Percentiles rank a stretch among this genome's conserved stretches.
phyloP scores from a whole-genome alignment of 2,888 invertebrate genomes.

The Punctoribates punctum region DNA sequence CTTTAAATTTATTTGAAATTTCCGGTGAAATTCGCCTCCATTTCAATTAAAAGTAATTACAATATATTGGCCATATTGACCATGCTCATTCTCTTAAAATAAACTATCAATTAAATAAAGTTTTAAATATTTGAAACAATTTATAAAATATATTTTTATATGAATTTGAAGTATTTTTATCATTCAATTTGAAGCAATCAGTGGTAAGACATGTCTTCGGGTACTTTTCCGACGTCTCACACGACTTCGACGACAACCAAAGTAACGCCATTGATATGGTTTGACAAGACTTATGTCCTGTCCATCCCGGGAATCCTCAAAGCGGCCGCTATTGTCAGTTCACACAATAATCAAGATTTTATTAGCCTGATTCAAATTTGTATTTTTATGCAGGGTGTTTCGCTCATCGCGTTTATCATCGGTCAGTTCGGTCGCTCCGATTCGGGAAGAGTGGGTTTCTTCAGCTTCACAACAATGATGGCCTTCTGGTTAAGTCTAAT shows the following conservation, averaged over 20 bases:
- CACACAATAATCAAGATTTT: neutral
- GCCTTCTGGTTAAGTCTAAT: slow-evolving; percentile 81
- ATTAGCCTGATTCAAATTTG: slow-evolving; percentile 1
- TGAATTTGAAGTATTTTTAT: no score
- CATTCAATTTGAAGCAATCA: neutral
- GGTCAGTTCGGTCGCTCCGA: slow-evolving; percentile 63
- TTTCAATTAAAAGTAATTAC: neutral
- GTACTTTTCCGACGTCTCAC: slow-evolving; percentile 15
- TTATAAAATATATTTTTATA: no score
- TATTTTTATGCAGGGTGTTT: slow-evolving; percentile 50
- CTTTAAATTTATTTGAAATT: neutral
- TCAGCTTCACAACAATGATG: slow-evolving; percentile 72
- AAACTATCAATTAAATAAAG: no score
- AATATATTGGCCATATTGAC: no score
- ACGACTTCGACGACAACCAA: slow-evolving; percentile 46
- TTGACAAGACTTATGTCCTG: slow-evolving; percentile 67
- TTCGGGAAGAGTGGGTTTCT: slow-evolving; percentile 63
- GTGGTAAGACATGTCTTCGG: slow-evolving; percentile 6
- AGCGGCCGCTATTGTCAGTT: slow-evolving; percentile 69
- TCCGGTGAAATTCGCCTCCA: neutral
- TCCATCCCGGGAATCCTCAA: slow-evolving; percentile 74
- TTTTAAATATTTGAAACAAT: no score
- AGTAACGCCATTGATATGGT: slow-evolving; percentile 52
- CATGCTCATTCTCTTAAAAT: no score
- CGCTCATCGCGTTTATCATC: slow-evolving; percentile 71